Evolutionary conservation across 1,140 invertebrate genomes (phyloP).

Genomic region (Micrasema minimum): DNA sequence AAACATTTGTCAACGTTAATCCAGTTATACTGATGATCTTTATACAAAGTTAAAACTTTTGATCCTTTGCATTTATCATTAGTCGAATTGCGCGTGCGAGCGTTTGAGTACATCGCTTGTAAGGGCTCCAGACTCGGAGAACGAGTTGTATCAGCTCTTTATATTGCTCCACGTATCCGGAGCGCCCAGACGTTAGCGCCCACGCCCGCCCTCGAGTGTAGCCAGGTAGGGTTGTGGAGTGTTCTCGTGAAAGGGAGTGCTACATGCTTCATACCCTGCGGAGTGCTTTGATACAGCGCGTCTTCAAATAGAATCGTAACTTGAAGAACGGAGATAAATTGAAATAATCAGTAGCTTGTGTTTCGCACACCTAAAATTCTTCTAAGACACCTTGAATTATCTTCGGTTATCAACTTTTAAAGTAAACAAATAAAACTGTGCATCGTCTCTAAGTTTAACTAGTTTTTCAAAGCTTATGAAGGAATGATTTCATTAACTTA

Average conservation of each 20-base stretch:
- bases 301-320: constrained; percentile 10
- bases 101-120: neutral
- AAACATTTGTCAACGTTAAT: no score
- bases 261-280: neutral
- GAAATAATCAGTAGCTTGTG: no score
- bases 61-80: no score
- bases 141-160: neutral
- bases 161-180: neutral
- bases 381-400: no score
- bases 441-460: no score
- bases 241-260: constrained; percentile 8
- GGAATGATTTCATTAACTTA: no score
- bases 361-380: no score
- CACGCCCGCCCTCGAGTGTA: constrained; percentile 9
- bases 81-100: constrained; percentile 26
- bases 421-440: no score
- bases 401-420: no score
- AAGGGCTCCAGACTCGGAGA: constrained; percentile 5
- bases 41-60: no score
- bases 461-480: no score
- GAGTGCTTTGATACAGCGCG: constrained; percentile 10
- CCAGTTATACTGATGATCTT: no score
- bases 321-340: neutral
- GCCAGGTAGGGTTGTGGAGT: neutral
- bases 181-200: neutral